Evolutionary conservation across 1,140 invertebrate species (phyloP).

Genomic region (Sycobia sp.): DNA sequence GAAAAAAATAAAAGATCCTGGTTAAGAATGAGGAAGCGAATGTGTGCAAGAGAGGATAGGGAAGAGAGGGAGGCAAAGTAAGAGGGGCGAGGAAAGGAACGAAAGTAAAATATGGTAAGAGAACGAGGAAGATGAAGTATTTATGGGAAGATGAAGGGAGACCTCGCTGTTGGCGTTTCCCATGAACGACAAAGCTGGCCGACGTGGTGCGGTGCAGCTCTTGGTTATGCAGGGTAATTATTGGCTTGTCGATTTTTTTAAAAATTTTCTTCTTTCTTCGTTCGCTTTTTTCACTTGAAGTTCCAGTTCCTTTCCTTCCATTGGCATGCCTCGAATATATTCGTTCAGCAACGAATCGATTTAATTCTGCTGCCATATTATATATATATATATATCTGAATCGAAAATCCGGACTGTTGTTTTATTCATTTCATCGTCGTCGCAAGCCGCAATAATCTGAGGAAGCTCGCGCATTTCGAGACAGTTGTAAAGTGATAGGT

Average conservation of each 20-base stretch:
- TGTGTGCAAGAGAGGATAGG: constrained; percentile 6
- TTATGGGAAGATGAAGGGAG: constrained; percentile 29
- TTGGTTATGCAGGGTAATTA: constrained; percentile 21
- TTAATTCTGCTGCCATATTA: no score
- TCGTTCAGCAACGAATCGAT: no score
- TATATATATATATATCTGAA: no score
- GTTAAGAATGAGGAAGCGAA: constrained; percentile 28
- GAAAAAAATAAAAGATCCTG: constrained; percentile 17
- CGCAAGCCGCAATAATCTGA: no score
- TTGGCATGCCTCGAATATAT: no score
- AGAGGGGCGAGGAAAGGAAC: constrained; percentile 4
- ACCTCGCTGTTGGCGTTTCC: constrained; percentile 22
- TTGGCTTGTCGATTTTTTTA: constrained; percentile 4
- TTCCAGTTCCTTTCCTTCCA: no score
- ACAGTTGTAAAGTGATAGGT: no score
- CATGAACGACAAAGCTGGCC: constrained; percentile 26
- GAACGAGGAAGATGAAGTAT: constrained; percentile 29
- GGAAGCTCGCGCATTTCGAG: no score
- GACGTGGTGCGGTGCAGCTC: no score
- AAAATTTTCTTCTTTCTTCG: not conserved
- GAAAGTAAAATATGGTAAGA: constrained; percentile 7
- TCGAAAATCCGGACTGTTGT: no score
- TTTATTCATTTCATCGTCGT: no score
- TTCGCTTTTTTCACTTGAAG: not conserved
- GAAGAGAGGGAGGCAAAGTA: constrained; percentile 9